Evolutionary conservation across 2,888 invertebrate species (phyloP).

Genomic region (Ptychoptera contaminata): DNA sequence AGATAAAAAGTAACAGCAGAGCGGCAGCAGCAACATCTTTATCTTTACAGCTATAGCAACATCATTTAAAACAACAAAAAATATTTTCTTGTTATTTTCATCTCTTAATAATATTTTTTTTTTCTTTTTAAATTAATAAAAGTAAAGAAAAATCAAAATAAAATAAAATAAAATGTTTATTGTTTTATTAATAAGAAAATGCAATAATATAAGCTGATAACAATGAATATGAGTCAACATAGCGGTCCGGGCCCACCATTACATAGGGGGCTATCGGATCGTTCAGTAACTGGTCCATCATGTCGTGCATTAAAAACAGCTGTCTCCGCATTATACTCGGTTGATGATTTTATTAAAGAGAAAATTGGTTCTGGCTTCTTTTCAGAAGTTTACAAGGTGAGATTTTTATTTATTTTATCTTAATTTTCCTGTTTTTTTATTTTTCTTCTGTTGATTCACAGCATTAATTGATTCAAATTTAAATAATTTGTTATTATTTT

Average conservation of each 20-base stretch:
- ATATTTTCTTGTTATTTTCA: too few species aligned
- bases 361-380: slow-evolving; percentile 93
- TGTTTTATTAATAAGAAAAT: neutral
- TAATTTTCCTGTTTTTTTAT: too few species aligned
- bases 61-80: too few species aligned
- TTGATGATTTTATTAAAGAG: slow-evolving; percentile 87
- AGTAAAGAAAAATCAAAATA: neutral
- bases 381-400: slow-evolving; percentile 95
- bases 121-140: too few species aligned
- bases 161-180: neutral
- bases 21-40: too few species aligned
- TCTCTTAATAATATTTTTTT: too few species aligned
- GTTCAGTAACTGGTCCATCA: slow-evolving; percentile 54
- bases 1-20: too few species aligned
- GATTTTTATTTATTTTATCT: slow-evolving; percentile 16
- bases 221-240: slow-evolving; percentile 29
- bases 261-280: slow-evolving; percentile 31
- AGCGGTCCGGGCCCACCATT: slow-evolving; percentile 26
- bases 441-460: too few species aligned
- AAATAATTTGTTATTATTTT: too few species aligned
- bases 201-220: slow-evolving; percentile 22
- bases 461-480: too few species aligned
- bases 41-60: too few species aligned
- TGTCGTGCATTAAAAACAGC: slow-evolving; percentile 84
- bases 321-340: slow-evolving; percentile 76